These are phyloP conservation scores for Lampris megalopsis DNA, from an alignment of 2,113 vertebrate genomes.

Conservation along the genomic window DNA sequence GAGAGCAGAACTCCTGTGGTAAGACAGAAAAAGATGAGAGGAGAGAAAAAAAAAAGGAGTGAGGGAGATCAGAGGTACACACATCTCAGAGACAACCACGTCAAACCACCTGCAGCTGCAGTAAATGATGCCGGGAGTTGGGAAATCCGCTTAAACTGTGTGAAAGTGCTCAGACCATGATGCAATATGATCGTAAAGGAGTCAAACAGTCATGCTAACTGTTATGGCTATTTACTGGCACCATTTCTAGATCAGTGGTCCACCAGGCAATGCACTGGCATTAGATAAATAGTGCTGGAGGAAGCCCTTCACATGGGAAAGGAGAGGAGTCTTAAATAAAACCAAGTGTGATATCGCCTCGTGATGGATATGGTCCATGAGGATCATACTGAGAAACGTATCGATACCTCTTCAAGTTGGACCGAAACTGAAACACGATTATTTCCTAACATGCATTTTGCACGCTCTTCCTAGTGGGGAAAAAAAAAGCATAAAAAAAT, in stretches of 20 bases:
- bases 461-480: too few species aligned
- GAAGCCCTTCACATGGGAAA: slow-evolving; percentile 34
- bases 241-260: slow-evolving; percentile 14
- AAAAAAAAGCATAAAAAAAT: not conserved
- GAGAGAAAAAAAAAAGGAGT: slow-evolving; percentile 2
- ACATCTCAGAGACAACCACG: too few species aligned
- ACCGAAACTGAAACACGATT: too few species aligned
- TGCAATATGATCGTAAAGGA: slow-evolving; percentile 28
- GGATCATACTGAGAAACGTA: slow-evolving; percentile 27
- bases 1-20: slow-evolving; percentile 74
- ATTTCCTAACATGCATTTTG: too few species aligned
- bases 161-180: slow-evolving; percentile 32
- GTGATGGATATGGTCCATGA: slow-evolving; percentile 19
- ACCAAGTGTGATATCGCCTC: not conserved
- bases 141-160: slow-evolving; percentile 23
- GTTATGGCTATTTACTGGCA: slow-evolving; percentile 3
- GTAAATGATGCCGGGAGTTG: not conserved
- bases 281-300: slow-evolving; percentile 6
- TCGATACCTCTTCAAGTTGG: not conserved
- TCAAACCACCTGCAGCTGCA: slow-evolving; percentile 19
- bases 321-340: slow-evolving; percentile 11
- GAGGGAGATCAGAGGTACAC: not conserved
- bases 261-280: not conserved
- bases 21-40: slow-evolving; percentile 11
- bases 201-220: slow-evolving; percentile 14